phyloP scores from a whole-genome alignment of 2,888 invertebrate species.

The Neoaliturus tenellus region DNA sequence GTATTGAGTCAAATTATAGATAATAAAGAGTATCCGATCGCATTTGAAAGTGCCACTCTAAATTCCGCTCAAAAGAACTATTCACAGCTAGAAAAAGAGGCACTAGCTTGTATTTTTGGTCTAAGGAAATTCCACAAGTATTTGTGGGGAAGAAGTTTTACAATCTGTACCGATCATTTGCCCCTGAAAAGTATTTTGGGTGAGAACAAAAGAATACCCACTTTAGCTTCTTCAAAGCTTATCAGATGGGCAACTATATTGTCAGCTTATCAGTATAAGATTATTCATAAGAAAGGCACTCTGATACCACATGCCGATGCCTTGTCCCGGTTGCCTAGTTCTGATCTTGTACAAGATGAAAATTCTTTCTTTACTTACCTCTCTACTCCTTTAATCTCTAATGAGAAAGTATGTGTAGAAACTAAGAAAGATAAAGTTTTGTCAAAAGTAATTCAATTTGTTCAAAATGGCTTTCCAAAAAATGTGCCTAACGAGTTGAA shows the following conservation, averaged over 20 bases:
- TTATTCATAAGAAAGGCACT: neutral
- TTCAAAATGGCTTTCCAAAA: neutral
- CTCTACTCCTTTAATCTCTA: slow-evolving; percentile 6
- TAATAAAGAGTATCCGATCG: slow-evolving; percentile 37
- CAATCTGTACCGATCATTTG: neutral
- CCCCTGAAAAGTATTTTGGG: neutral
- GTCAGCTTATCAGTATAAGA: neutral
- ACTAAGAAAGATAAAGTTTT: slow-evolving; percentile 3
- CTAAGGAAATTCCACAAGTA: slow-evolving; percentile 36
- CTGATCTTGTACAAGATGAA: neutral
- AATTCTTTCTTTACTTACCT: slow-evolving; percentile 19
- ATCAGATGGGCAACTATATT: slow-evolving; percentile 3
- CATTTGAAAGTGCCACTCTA: slow-evolving; percentile 14
- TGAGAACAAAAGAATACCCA: neutral
- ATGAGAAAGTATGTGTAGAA: neutral
- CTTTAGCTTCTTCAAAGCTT: neutral
- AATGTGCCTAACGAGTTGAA: neutral
- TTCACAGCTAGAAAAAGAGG: slow-evolving; percentile 40
- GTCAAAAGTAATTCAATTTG: slow-evolving; percentile 13
- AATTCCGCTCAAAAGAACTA: slow-evolving; percentile 12
- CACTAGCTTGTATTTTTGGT: slow-evolving; percentile 30
- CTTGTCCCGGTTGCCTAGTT: neutral
- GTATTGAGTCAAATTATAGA: neutral
- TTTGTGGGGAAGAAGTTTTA: slow-evolving; percentile 29
- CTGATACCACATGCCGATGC: slow-evolving; percentile 41